These are phyloP conservation scores for Lepidocolaptes lacrymiger DNA, from an alignment of 2,797 vertebrate genomes.

Conservation along the genomic window DNA sequence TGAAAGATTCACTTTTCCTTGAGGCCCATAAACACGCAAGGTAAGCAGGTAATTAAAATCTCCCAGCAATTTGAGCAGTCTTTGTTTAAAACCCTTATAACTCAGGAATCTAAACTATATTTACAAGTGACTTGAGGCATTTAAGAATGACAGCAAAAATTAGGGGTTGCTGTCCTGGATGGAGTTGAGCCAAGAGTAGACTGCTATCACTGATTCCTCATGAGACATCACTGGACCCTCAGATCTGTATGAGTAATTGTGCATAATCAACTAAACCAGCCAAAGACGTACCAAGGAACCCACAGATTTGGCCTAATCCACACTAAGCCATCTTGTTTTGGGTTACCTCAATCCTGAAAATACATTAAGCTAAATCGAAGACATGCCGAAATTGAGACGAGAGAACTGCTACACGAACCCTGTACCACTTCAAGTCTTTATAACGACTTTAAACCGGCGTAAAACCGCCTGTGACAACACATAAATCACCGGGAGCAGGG, in stretches of 20 bases:
- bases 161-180: neutral
- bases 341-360: neutral
- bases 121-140: neutral
- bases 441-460: accelerated
- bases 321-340: neutral
- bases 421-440: accelerated
- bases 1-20: neutral
- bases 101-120: neutral
- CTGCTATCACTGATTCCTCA: neutral
- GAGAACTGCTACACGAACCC: neutral
- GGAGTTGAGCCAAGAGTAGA: neutral
- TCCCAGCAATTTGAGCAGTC: neutral
- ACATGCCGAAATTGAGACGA: neutral
- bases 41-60: neutral
- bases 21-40: neutral
- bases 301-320: neutral
- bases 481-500: accelerated
- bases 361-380: neutral
- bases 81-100: neutral
- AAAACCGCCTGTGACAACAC: accelerated
- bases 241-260: neutral
- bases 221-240: neutral
- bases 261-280: neutral
- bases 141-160: neutral
- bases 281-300: accelerated